These are phyloP conservation scores for Glyptemys insculpta DNA, from an alignment of 2,797 vertebrate species.

Conservation along the genomic window DNA sequence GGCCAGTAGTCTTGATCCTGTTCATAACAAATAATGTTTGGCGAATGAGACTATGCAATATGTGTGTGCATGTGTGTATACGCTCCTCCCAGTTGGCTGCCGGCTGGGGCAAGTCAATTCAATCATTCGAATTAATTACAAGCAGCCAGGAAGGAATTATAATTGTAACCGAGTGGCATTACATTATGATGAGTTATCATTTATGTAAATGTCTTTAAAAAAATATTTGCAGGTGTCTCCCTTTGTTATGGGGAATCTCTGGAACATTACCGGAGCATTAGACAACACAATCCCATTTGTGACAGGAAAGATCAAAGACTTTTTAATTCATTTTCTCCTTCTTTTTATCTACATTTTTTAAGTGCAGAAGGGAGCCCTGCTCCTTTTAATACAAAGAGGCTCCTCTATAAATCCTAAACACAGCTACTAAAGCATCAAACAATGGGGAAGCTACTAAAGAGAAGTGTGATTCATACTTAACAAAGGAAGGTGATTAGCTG, in stretches of 20 bases:
- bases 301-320: conserved; percentile 58
- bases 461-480: conserved; percentile 64
- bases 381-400: conserved; percentile 60
- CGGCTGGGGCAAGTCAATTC: neutral
- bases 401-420: conserved; percentile 59
- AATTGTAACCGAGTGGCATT: conserved; percentile 48
- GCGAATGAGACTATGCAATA: neutral
- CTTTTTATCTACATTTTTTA: conserved; percentile 35
- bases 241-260: neutral
- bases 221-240: neutral
- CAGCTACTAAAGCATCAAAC: conserved; percentile 70
- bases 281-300: conserved; percentile 26
- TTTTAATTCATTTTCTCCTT: conserved; percentile 53
- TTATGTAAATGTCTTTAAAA: neutral
- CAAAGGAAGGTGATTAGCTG: conserved; percentile 72
- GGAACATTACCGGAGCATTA: neutral
- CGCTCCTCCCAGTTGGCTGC: neutral
- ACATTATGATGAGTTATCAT: conserved; percentile 52
- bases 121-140: conserved; percentile 50
- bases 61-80: neutral
- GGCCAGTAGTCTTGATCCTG: neutral
- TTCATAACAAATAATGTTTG: neutral
- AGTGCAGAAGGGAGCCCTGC: conserved; percentile 10
- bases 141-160: conserved; percentile 53
- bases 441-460: conserved; percentile 73